phyloP scores from a whole-genome alignment of 2,797 vertebrate species.

The Rhabdomys pumilio region DNA sequence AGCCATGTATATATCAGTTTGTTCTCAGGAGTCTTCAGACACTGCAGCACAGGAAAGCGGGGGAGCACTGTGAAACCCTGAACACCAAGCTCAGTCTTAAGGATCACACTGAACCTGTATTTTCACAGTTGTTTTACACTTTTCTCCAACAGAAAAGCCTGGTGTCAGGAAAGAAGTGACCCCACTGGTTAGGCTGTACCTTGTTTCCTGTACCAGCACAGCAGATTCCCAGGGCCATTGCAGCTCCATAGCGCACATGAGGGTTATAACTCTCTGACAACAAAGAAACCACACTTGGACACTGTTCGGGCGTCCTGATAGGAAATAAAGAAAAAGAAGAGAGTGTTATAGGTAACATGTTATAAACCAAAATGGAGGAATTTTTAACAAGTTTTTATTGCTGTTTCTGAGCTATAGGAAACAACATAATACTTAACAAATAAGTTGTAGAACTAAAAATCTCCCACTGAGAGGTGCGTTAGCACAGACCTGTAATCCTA shows the following conservation, averaged over 20 bases:
- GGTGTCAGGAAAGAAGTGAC: not conserved
- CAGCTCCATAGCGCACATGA: constrained; percentile 98
- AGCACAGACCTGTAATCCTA: not conserved
- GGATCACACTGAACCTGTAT: not conserved
- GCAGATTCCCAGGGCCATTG: constrained; percentile 99
- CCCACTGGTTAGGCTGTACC: constrained; percentile 87
- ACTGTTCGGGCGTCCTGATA: constrained; percentile 98
- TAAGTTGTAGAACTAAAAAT: constrained; percentile 37
- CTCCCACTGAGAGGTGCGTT: not conserved
- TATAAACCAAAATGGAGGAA: constrained; percentile 56
- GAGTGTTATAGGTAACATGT: not conserved
- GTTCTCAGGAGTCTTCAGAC: not conserved
- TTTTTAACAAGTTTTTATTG: not conserved
- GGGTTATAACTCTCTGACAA: constrained; percentile 99
- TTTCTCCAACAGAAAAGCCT: not conserved
- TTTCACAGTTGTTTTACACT: constrained; percentile 48
- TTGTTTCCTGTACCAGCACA: constrained; percentile 99
- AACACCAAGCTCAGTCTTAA: not conserved
- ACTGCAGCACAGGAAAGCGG: not conserved
- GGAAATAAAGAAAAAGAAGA: constrained; percentile 63
- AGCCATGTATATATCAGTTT: not conserved
- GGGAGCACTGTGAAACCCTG: constrained; percentile 4
- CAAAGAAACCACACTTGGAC: constrained; percentile 98
- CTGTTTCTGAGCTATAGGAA: constrained; percentile 35
- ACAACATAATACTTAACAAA: constrained; percentile 35